A percentile compares a stretch with the other conserved stretches of the same genome.
phyloP scores from a whole-genome alignment of 1,140 invertebrate species.

The Andricus grossulariae region DNA sequence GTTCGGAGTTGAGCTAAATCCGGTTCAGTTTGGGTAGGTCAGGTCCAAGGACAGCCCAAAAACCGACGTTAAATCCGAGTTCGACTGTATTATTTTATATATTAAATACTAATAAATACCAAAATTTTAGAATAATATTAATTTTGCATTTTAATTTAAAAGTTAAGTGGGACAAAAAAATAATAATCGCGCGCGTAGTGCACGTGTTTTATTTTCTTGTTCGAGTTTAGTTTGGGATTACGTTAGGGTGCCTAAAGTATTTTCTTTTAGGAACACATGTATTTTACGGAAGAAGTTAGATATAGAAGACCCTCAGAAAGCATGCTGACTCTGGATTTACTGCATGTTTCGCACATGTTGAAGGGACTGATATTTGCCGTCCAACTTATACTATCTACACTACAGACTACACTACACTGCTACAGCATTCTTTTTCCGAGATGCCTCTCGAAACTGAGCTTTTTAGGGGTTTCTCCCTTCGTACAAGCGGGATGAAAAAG shows the following conservation, averaged over 20 bases:
- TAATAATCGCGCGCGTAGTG: no score
- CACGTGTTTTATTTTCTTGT: no score
- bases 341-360: background rate
- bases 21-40: no score
- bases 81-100: no score
- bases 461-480: conserved; percentile 24
- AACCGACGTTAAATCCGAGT: no score
- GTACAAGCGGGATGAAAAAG: background rate
- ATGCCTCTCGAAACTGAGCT: background rate
- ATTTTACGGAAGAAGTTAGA: background rate
- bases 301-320: background rate
- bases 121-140: no score
- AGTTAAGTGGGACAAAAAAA: no score
- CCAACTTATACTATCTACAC: background rate
- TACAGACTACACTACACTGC: no score
- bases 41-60: no score
- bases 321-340: background rate
- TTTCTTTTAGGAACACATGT: background rate
- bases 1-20: no score
- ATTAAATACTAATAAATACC: no score
- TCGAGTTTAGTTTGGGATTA: background rate
- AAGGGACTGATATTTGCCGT: background rate
- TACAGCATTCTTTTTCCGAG: background rate
- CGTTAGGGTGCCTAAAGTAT: no score
- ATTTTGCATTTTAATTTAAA: background rate